These are phyloP conservation scores for Indri indri DNA, from an alignment of 2,113 vertebrate species.

Conservation along the genomic window DNA sequence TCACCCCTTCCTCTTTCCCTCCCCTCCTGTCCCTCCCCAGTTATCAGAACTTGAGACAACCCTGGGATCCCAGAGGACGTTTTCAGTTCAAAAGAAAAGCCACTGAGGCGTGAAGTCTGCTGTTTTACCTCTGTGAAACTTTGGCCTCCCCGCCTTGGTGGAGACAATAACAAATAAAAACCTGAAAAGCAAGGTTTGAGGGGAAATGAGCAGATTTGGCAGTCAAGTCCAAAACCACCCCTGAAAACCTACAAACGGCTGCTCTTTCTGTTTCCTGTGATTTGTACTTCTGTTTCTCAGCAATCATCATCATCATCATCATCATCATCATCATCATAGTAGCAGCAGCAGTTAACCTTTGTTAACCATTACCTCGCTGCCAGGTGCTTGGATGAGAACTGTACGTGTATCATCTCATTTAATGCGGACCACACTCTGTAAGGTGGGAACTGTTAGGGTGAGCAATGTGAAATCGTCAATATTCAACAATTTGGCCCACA, in stretches of 20 bases:
- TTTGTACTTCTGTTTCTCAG: not conserved
- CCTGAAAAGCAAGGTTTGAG: not conserved
- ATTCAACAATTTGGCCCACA: not conserved
- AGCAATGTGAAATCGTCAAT: not conserved
- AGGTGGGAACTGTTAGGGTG: not conserved
- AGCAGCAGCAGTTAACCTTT: rapidly evolving
- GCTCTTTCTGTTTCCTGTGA: not conserved
- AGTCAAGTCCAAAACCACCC: not conserved
- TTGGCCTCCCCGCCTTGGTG: not conserved
- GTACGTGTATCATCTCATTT: rapidly evolving
- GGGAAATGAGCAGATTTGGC: not conserved
- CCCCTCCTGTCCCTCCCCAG: not conserved
- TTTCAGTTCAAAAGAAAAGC: not conserved
- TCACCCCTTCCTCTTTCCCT: not conserved
- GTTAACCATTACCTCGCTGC: not conserved
- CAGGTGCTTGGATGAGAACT: not conserved
- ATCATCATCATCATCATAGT: not conserved
- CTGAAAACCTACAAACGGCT: not conserved
- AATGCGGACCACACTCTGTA: not conserved
- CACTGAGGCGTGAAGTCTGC: not conserved
- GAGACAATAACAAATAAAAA: not conserved
- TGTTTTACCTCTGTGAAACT: not conserved
- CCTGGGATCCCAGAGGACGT: rapidly evolving
- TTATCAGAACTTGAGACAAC: not conserved
- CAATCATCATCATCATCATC: not conserved